Evolutionary conservation across 2,797 vertebrate species (phyloP).

Genomic region (Sciaenops ocellatus): DNA sequence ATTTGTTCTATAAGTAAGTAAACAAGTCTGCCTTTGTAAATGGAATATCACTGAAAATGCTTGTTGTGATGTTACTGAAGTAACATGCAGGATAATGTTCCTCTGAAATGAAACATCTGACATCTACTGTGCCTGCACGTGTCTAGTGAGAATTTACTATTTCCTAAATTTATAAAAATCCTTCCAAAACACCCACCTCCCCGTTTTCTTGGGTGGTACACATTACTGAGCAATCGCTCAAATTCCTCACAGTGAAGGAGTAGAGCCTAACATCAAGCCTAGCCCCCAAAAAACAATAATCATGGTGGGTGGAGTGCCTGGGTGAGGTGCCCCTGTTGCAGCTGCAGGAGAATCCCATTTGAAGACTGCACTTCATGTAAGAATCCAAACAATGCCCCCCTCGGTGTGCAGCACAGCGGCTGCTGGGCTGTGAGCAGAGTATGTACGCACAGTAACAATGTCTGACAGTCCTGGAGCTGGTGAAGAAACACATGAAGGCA

Average conservation of each 20-base stretch:
- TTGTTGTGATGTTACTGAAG: not conserved
- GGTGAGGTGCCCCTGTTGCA: slow-evolving; percentile 44
- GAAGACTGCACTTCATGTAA: slow-evolving; percentile 64
- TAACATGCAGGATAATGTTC: not conserved
- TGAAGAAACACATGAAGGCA: slow-evolving; percentile 9
- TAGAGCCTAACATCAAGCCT: slow-evolving; percentile 36
- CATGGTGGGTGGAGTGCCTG: slow-evolving; percentile 57
- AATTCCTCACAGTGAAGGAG: slow-evolving; percentile 45
- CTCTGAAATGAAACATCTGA: not conserved
- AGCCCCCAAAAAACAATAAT: slow-evolving; percentile 73
- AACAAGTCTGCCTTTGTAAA: not conserved
- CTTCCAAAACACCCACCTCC: not conserved
- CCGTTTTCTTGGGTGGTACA: slow-evolving; percentile 16
- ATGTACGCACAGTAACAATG: slow-evolving; percentile 54
- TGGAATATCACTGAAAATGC: not conserved
- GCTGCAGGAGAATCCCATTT: slow-evolving; percentile 69
- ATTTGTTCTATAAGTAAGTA: not conserved
- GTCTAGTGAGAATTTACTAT: not conserved
- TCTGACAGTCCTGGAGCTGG: slow-evolving; percentile 28
- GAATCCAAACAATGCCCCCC: slow-evolving; percentile 80
- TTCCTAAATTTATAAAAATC: not conserved
- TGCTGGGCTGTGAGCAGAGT: slow-evolving; percentile 43
- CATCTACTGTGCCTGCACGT: not conserved
- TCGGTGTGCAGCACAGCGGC: slow-evolving; percentile 56
- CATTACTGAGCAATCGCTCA: slow-evolving; percentile 1